These are phyloP conservation scores for Parapsyche elsis DNA, from an alignment of 1,140 invertebrate genomes.

Conservation along the genomic window DNA sequence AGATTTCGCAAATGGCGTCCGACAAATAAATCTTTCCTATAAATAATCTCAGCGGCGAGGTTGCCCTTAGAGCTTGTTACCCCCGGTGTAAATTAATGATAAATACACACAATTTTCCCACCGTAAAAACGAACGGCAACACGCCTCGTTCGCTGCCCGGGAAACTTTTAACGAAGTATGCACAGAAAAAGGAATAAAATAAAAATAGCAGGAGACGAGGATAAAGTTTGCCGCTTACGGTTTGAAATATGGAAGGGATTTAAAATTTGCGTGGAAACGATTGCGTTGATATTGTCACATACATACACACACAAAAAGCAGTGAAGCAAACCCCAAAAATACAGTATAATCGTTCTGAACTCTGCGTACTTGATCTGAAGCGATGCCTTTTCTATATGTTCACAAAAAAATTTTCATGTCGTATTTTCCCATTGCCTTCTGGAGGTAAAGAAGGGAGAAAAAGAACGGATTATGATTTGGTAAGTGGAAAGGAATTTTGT, in stretches of 20 bases:
- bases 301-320: too few species aligned
- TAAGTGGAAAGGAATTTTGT: too few species aligned
- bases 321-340: too few species aligned
- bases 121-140: background rate
- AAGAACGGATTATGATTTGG: too few species aligned
- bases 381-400: too few species aligned
- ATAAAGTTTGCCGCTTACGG: slow-evolving; percentile 39
- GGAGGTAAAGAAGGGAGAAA: too few species aligned
- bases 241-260: slow-evolving; percentile 44
- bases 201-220: background rate
- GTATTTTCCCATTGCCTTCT: too few species aligned
- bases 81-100: slow-evolving; percentile 29
- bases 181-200: slow-evolving; percentile 10
- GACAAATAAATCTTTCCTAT: background rate
- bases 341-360: too few species aligned
- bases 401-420: too few species aligned
- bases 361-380: too few species aligned
- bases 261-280: slow-evolving; percentile 26
- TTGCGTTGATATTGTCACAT: background rate
- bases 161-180: slow-evolving; percentile 40
- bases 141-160: background rate
- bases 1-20: background rate
- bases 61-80: background rate
- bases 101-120: slow-evolving; percentile 37
- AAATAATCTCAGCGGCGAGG: background rate